Conservation (phyloP, 2,888 invertebrate species). For the Volucella inanis region DNA sequence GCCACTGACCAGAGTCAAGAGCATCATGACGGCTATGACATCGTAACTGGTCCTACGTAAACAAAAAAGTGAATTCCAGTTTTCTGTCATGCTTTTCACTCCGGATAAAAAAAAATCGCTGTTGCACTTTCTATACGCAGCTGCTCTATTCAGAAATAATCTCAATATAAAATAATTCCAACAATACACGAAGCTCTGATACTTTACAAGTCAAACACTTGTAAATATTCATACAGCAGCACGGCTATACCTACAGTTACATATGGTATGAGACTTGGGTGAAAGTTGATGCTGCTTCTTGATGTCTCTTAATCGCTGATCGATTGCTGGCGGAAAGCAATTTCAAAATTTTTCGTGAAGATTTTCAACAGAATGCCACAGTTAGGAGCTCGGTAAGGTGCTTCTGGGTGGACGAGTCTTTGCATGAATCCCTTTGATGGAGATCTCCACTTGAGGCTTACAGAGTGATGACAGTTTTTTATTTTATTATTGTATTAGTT, state of each 20-base stretch:
- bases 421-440: conserved; percentile 19
- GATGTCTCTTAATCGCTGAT: conserved; percentile 31
- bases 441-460: conserved; percentile 4
- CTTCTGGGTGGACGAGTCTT: conserved; percentile 30
- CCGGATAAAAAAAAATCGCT: conserved; percentile 24
- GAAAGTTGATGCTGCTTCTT: conserved; percentile 59
- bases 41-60: conserved; percentile 50
- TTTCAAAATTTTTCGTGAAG: conserved; percentile 6
- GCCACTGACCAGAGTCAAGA: conserved; percentile 66
- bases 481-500: too few species aligned
- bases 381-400: conserved; percentile 45
- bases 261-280: conserved; percentile 23
- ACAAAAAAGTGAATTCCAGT: conserved; percentile 39
- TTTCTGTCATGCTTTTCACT: conserved; percentile 15
- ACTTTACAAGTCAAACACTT: conserved; percentile 31
- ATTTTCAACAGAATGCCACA: conserved; percentile 24
- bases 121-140: conserved; percentile 52
- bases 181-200: conserved; percentile 37
- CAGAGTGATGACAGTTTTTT: conserved; percentile 19
- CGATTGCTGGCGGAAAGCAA: conserved; percentile 18
- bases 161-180: conserved; percentile 12
- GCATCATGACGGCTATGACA: conserved; percentile 30
- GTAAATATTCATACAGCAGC: conserved; percentile 1
- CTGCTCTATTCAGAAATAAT: conserved; percentile 24
- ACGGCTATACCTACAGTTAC: background rate